Percentiles rank a stretch among this genome's conserved stretches.
Conservation (phyloP, 2,797 vertebrate genomes). For the Etheostoma perlongum region DNA sequence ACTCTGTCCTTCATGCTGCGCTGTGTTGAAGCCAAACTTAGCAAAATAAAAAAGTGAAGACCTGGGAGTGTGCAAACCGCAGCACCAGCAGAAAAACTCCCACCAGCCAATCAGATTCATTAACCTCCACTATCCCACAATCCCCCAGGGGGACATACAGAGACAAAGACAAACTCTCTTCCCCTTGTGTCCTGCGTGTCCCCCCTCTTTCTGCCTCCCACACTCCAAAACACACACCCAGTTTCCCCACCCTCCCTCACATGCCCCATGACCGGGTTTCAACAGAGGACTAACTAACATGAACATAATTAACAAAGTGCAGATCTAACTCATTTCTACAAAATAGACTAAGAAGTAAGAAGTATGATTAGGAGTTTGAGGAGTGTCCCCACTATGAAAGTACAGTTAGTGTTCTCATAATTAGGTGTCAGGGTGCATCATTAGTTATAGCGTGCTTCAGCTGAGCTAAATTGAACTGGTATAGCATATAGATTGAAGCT, state of each 20-base stretch:
- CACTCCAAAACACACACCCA: constrained; percentile 45
- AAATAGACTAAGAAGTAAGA: neutral
- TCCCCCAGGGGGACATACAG: constrained; percentile 72
- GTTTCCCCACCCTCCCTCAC: constrained; percentile 28
- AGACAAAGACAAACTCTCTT: constrained; percentile 87
- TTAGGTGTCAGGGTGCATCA: neutral
- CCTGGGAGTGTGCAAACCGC: constrained; percentile 78
- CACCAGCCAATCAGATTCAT: constrained; percentile 85
- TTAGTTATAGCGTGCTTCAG: neutral
- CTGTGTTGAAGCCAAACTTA: constrained; percentile 70
- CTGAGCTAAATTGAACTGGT: neutral
- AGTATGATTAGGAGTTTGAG: neutral
- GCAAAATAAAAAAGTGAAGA: constrained; percentile 77
- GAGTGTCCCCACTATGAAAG: neutral
- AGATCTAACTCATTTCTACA: neutral
- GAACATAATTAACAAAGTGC: constrained; percentile 16
- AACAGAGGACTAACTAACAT: constrained; percentile 21
- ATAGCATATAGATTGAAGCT: neutral
- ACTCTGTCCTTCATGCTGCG: constrained; percentile 72
- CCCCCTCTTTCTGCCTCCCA: constrained; percentile 41
- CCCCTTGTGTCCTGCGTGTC: constrained; percentile 76
- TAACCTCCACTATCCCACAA: constrained; percentile 84
- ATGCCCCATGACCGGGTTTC: constrained; percentile 24
- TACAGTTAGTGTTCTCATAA: neutral
- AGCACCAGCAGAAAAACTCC: constrained; percentile 84